A percentile compares a stretch with the other conserved stretches of the same genome.
Evolutionary conservation across 2,113 vertebrate species (phyloP).

Genomic region (Arenaria interpres): DNA sequence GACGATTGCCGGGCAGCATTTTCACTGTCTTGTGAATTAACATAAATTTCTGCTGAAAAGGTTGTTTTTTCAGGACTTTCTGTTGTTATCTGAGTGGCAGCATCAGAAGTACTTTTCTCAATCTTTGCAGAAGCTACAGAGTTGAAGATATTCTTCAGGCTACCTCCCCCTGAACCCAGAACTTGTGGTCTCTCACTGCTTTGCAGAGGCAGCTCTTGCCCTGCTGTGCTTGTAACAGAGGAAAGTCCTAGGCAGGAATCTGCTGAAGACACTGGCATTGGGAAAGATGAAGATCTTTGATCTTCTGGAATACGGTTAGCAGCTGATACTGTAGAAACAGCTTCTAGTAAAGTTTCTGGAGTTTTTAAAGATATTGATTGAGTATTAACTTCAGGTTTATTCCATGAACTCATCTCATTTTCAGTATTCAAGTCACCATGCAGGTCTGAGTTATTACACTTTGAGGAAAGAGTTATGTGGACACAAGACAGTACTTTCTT

Average conservation of each 20-base stretch:
- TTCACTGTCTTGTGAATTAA: not conserved
- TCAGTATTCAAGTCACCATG: not conserved
- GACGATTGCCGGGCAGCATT: fast-evolving
- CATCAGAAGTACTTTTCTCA: constrained; percentile 47
- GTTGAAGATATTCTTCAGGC: not conserved
- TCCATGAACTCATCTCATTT: not conserved
- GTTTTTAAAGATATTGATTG: not conserved
- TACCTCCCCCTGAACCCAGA: not conserved
- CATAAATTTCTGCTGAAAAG: constrained; percentile 70
- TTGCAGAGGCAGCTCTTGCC: constrained; percentile 37
- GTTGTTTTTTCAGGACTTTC: constrained; percentile 38
- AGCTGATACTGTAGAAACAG: not conserved
- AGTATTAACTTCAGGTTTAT: not conserved
- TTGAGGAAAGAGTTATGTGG: constrained; percentile 79
- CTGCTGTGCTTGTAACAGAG: not conserved
- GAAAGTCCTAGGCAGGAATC: not conserved
- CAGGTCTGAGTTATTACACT: constrained; percentile 2
- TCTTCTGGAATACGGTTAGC: not conserved
- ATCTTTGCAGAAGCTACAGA: not conserved
- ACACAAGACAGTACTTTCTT: constrained; percentile 77
- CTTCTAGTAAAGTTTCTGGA: not conserved
- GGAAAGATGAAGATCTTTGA: constrained; percentile 6
- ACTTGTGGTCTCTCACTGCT: constrained; percentile 12
- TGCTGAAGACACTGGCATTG: not conserved
- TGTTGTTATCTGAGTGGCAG: constrained; percentile 74